Evolutionary conservation across 1,140 invertebrate species (phyloP).

Genomic region (Chymomyza costata): DNA sequence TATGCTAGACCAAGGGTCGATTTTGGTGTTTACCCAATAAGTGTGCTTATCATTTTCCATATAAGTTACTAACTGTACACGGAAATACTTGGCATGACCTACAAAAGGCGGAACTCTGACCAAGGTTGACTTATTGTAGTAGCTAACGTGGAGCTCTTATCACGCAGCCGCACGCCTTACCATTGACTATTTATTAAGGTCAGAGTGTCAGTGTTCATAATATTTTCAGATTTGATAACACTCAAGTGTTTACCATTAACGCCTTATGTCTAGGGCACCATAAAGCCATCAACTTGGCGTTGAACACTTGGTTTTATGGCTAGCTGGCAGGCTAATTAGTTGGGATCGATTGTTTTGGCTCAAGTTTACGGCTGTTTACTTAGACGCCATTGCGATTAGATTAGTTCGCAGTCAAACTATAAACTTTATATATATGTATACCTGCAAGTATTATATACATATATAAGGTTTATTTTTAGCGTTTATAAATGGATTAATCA

Average conservation of each 20-base stretch:
- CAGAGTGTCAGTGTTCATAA: constrained; percentile 43
- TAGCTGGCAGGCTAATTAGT: constrained; percentile 31
- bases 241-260: constrained; percentile 10
- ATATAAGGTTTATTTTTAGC: too few species aligned
- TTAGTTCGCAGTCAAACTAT: constrained; percentile 34
- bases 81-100: constrained; percentile 18
- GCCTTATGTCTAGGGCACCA: constrained; percentile 1
- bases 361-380: constrained; percentile 50
- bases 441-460: too few species aligned
- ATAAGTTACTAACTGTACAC: constrained; percentile 7
- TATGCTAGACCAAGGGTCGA: constrained; percentile 37
- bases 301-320: constrained; percentile 40
- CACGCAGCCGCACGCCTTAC: too few species aligned
- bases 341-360: constrained; percentile 14
- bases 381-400: constrained; percentile 65
- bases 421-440: too few species aligned
- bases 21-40: constrained; percentile 28
- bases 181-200: constrained; percentile 48
- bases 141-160: too few species aligned
- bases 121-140: constrained; percentile 40
- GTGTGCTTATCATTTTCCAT: constrained; percentile 17
- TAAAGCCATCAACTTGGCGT: constrained; percentile 15
- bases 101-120: constrained; percentile 39
- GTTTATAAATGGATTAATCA: too few species aligned
- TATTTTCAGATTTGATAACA: too few species aligned